Evolutionary conservation across 2,113 vertebrate species (phyloP).

Genomic region (Taurulus bubalis): DNA sequence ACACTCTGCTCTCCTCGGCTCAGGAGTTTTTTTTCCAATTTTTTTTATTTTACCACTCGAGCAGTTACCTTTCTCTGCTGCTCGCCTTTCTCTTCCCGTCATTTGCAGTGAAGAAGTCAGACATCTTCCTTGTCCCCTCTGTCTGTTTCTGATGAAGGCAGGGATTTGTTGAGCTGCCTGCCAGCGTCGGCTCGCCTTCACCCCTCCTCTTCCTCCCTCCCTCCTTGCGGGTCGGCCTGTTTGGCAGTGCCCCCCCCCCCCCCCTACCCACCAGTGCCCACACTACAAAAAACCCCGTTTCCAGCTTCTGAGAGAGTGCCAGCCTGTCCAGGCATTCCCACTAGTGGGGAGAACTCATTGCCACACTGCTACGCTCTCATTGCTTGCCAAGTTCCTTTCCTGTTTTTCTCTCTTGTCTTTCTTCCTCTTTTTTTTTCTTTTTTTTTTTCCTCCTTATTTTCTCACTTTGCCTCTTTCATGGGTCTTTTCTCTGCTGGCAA

Average conservation of each 20-base stretch:
- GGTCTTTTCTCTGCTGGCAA: slow-evolving; percentile 64
- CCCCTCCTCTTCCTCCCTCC: slow-evolving; percentile 1
- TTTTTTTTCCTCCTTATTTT: slow-evolving; percentile 31
- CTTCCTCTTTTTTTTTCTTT: slow-evolving; percentile 33
- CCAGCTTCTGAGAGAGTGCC: slow-evolving; percentile 70
- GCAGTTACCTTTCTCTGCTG: slow-evolving; percentile 3
- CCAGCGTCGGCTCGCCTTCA: slow-evolving; percentile 31
- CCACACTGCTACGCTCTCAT: slow-evolving; percentile 70
- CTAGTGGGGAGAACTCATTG: slow-evolving; percentile 69
- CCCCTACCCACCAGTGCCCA: slow-evolving; percentile 49
- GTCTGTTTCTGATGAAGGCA: slow-evolving; percentile 53
- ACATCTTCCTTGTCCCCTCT: slow-evolving; percentile 35
- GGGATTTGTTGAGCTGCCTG: slow-evolving; percentile 56
- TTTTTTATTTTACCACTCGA: slow-evolving; percentile 2
- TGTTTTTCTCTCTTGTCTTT: slow-evolving; percentile 63
- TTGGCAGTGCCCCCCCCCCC: slow-evolving; percentile 56
- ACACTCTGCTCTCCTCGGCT: slow-evolving; percentile 3
- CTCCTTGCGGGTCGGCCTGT: slow-evolving; percentile 54
- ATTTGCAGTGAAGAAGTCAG: slow-evolving; percentile 33
- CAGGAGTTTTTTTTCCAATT: slow-evolving; percentile 8
- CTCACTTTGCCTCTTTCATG: slow-evolving; percentile 63
- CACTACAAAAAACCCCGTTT: slow-evolving; percentile 70
- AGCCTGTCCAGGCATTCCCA: slow-evolving; percentile 77
- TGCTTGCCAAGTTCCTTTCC: slow-evolving; percentile 72
- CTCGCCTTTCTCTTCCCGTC: slow-evolving; percentile 24